phyloP scores from a whole-genome alignment of 1,140 invertebrate genomes.

The Chironomus striatipennis region DNA sequence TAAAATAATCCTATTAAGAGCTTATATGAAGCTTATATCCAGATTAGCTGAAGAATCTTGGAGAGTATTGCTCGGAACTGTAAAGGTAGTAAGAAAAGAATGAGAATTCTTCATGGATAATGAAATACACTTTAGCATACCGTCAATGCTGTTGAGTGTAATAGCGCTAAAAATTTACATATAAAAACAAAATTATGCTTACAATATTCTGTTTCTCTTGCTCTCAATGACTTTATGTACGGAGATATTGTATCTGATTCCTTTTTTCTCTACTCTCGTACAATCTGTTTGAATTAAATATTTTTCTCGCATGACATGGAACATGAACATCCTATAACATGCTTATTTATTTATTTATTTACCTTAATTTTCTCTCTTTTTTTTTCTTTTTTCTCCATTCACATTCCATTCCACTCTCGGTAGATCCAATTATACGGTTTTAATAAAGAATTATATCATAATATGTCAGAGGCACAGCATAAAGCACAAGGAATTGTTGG shows the following conservation, averaged over 20 bases:
- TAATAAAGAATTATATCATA: conserved; percentile 93
- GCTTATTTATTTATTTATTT: conserved; percentile 19
- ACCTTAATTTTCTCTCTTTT: conserved; percentile 26
- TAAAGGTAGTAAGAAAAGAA: too few relatives aligned
- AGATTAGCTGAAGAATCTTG: too few relatives aligned
- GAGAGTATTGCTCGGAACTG: too few relatives aligned
- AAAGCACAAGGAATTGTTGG: conserved; percentile 87
- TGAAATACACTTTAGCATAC: too few relatives aligned
- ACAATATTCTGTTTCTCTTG: neutral
- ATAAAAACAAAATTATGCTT: conserved; percentile 24
- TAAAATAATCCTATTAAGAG: too few relatives aligned
- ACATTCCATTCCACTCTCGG: neutral
- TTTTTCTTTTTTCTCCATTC: conserved; percentile 41
- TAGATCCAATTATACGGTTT: conserved; percentile 94
- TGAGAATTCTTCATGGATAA: too few relatives aligned
- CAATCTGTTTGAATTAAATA: too few relatives aligned
- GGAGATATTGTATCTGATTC: neutral
- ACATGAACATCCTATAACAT: neutral
- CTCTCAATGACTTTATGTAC: neutral
- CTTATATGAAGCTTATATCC: too few relatives aligned
- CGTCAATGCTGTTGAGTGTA: too few relatives aligned
- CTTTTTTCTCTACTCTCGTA: too few relatives aligned
- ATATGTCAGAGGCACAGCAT: conserved; percentile 89
- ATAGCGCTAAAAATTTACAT: neutral
- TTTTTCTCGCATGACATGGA: neutral